Evolutionary conservation across 1,140 invertebrate species (phyloP).

Genomic region (Caenorhabditis latens): DNA sequence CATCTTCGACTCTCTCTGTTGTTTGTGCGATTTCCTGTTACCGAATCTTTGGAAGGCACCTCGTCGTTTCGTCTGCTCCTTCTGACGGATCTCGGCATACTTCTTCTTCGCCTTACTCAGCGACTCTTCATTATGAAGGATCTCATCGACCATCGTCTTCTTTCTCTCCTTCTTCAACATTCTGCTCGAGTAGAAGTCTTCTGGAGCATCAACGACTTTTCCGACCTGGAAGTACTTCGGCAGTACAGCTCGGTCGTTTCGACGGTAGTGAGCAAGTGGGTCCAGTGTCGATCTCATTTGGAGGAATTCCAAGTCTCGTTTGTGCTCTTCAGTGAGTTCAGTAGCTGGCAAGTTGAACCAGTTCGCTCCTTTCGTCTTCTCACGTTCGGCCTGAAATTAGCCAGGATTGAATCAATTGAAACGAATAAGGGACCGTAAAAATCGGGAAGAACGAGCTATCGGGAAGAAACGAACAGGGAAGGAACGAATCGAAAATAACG

Average conservation of each 20-base stretch:
- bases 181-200: conserved; percentile 59
- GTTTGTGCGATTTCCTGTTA: background rate
- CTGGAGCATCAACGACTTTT: conserved; percentile 60
- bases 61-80: conserved; percentile 20
- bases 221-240: conserved; percentile 65
- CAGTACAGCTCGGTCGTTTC: conserved; percentile 47
- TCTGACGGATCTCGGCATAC: conserved; percentile 33
- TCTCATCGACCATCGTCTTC: conserved; percentile 62
- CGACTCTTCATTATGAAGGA: conserved; percentile 53
- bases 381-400: conserved; percentile 49
- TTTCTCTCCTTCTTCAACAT: conserved; percentile 61
- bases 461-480: no score
- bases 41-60: conserved; percentile 33
- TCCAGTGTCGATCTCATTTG: conserved; percentile 60
- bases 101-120: conserved; percentile 42
- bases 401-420: background rate
- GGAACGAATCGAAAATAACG: no score
- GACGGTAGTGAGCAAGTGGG: conserved; percentile 49
- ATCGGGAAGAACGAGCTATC: no score
- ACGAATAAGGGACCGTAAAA: background rate
- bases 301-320: conserved; percentile 52
- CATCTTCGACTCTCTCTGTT: conserved; percentile 27
- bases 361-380: conserved; percentile 49
- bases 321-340: conserved; percentile 57
- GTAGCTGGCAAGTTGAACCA: conserved; percentile 62